A percentile compares a stretch with the other conserved stretches of the same genome.
These are phyloP conservation scores for Amphipoea oculea DNA, from an alignment of 2,888 invertebrate species.

Conservation along the genomic window DNA sequence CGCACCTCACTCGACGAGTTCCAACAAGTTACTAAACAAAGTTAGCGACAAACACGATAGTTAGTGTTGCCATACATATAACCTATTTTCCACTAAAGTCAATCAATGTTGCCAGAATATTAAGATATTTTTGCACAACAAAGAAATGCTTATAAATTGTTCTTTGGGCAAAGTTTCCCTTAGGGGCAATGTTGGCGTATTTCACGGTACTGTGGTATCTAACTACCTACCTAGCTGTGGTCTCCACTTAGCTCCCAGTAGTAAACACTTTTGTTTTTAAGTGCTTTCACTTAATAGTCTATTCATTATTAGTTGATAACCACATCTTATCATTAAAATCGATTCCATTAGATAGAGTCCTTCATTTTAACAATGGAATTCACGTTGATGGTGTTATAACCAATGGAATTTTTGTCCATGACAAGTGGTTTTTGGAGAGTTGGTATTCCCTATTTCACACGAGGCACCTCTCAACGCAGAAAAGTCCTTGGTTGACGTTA, in stretches of 20 bases:
- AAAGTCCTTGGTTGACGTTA: not conserved
- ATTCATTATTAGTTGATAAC: not conserved
- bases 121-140: too few species aligned
- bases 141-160: too few species aligned
- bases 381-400: not conserved
- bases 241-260: not conserved
- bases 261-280: slow-evolving; percentile 5
- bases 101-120: too few species aligned
- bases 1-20: too few species aligned
- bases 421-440: slow-evolving; percentile 2
- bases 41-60: too few species aligned
- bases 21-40: too few species aligned
- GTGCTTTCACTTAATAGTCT: slow-evolving; percentile 15
- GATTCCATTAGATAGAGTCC: not conserved
- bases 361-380: slow-evolving; percentile 4
- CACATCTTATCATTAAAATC: slow-evolving; percentile 4
- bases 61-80: too few species aligned
- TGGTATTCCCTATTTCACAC: slow-evolving; percentile 5
- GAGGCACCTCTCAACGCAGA: not conserved
- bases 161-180: too few species aligned
- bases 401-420: not conserved
- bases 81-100: too few species aligned
- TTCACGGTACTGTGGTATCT: not conserved
- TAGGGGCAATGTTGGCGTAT: too few species aligned
- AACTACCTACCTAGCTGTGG: not conserved